Base-by-base conservation (phyloP, 1,140 invertebrate genomes). In the Plutomurus gul region DNA sequence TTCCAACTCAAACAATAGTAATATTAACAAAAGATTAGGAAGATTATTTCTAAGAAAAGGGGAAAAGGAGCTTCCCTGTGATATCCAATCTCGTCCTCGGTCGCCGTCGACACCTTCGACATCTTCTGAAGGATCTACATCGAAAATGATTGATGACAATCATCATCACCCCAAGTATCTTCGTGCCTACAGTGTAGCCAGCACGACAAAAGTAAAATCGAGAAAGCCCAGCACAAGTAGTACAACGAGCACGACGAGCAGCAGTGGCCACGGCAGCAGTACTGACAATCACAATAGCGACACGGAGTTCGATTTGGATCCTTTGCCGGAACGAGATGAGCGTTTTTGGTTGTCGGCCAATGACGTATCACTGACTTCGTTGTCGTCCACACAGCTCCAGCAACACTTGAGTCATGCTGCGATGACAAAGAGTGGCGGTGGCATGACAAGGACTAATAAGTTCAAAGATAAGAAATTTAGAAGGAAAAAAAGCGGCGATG, bases 301-400 rank as follows among this genome's bases (percentile, higher is more conserved):
- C 56, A 76, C 71, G 10, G 82, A 82, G 18, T 81, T 81, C 77
- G 82, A 79, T 37, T 60, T 81, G 36, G 82, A 83, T 40, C 82
- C 82, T 18, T 36, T 82, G 65, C 82, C 82, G 20, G 82, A 83
- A 70, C 74, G 76, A 11, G 82, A 83, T 71, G 78, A 81, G 22
- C 51, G 75, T 20, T 75, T 79, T 51, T 79, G 77, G 77, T 74
- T 73, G 27, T 74, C 77, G 25, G 72, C 47, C 16, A 79, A 79
- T 79, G 77, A 75, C 72, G 36, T 79, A 72, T 72, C 56, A 33
- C 18, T 65, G 56, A 65, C 56, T 33, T 65, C 56, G 6, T 36
- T 65, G 56, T 65, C 56, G 20, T 33, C 27, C 11, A 65, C 56
- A 65, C 56, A 65, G n/a, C 56, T 65, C 11, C 56, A 65, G 56